Evolutionary conservation across 2,888 invertebrate genomes (phyloP).

Genomic region (Ptilodon capucinus): DNA sequence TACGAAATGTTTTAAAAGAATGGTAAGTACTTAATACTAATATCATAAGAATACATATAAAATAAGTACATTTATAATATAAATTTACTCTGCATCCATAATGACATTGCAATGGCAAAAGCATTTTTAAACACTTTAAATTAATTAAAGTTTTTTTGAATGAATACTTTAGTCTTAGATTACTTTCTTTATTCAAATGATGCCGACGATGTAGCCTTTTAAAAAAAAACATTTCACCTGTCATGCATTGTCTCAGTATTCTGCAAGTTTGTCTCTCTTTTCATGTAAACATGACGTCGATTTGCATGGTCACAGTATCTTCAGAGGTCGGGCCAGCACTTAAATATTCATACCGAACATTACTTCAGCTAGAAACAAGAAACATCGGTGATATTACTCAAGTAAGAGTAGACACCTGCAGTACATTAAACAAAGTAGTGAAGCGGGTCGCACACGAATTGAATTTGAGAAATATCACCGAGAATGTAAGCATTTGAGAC

Average conservation of each 20-base stretch:
- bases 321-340: constrained; percentile 22
- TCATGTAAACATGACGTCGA: constrained; percentile 18
- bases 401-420: constrained; percentile 45
- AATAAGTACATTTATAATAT: too few relatives aligned
- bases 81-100: too few relatives aligned
- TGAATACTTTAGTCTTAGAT: too few relatives aligned
- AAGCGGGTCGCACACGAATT: constrained; percentile 40
- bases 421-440: constrained; percentile 46
- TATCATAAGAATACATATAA: too few relatives aligned
- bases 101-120: too few relatives aligned
- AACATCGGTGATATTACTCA: constrained; percentile 44
- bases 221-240: too few relatives aligned
- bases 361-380: constrained; percentile 37
- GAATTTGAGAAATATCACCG: constrained; percentile 44
- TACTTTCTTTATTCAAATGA: too few relatives aligned
- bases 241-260: background rate
- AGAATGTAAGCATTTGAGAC: constrained; percentile 26
- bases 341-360: constrained; percentile 32
- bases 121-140: too few relatives aligned
- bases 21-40: too few relatives aligned
- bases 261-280: background rate
- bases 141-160: too few relatives aligned
- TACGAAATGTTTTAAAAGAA: too few relatives aligned
- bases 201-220: too few relatives aligned
- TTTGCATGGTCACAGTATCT: constrained; percentile 32